phyloP scores from a whole-genome alignment of 2,797 vertebrate genomes.

The Sorex maritimensis region DNA sequence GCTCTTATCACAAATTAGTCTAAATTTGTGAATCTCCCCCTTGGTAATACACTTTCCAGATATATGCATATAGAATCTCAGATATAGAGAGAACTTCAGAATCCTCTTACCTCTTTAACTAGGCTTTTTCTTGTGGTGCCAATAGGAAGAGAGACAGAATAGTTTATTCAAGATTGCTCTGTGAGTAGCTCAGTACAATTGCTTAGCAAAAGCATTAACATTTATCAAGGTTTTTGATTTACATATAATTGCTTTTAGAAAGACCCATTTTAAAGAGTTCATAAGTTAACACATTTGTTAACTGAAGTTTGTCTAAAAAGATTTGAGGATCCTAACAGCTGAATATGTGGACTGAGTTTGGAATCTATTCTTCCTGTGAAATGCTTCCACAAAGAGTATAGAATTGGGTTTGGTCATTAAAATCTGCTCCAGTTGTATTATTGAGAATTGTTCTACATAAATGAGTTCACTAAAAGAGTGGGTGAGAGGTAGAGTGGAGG shows the following conservation, averaged over 20 bases:
- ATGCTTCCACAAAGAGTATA: background rate
- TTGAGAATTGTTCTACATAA: too few species aligned
- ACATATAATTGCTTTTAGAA: background rate
- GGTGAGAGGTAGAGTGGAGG: too few species aligned
- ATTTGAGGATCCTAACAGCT: background rate
- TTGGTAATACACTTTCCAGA: background rate
- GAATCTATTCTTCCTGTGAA: background rate
- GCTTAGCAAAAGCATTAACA: background rate
- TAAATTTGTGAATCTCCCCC: background rate
- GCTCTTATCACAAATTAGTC: background rate
- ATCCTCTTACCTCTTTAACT: background rate
- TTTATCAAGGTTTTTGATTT: background rate
- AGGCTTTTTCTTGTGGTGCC: background rate
- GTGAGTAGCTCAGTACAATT: background rate
- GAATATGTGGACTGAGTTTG: background rate
- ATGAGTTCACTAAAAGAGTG: too few species aligned
- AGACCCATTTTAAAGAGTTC: background rate
- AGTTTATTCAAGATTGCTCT: background rate
- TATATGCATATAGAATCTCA: background rate
- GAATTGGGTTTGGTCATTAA: background rate
- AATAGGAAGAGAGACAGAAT: background rate
- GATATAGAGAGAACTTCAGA: background rate
- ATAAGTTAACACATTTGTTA: background rate
- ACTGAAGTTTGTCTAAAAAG: background rate
- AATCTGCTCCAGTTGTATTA: background rate